Percentiles rank a stretch among this genome's conserved stretches.
Evolutionary conservation across 1,140 invertebrate genomes (phyloP).

Genomic region (Lepidurus packardi): DNA sequence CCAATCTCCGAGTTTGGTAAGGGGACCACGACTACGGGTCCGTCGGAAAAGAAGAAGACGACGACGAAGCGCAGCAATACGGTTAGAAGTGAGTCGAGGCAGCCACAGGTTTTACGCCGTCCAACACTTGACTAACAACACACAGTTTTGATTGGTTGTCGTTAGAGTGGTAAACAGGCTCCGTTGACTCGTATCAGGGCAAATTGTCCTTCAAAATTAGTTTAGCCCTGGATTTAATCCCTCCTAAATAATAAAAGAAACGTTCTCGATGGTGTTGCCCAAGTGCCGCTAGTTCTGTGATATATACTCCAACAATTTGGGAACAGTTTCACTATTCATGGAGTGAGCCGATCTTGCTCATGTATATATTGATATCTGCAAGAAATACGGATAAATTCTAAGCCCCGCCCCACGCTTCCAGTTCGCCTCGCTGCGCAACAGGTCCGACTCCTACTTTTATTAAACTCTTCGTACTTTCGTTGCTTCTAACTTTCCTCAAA

Average conservation of each 20-base stretch:
- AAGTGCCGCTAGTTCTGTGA: too few species aligned
- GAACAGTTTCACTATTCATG: too few species aligned
- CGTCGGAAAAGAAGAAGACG: neutral
- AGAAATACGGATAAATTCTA: neutral
- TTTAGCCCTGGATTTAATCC: too few species aligned
- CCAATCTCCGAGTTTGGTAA: neutral
- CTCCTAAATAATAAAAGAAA: too few species aligned
- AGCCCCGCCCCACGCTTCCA: neutral
- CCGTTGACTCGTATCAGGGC: too few species aligned
- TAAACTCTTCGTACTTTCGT: neutral
- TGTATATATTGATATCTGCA: neutral
- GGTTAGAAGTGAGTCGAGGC: slow-evolving; percentile 7
- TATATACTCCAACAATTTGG: too few species aligned
- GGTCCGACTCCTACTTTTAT: neutral
- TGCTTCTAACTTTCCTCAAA: neutral
- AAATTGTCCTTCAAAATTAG: too few species aligned
- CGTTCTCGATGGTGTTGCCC: too few species aligned
- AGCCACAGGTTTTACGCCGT: slow-evolving; percentile 14
- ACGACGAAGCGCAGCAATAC: neutral
- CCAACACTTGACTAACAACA: neutral
- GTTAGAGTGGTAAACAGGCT: neutral
- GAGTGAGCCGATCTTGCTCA: too few species aligned
- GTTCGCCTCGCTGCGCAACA: neutral
- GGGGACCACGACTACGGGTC: neutral
- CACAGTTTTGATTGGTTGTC: neutral